Evolutionary conservation across 2,797 vertebrate genomes (phyloP).

Genomic region (Darevskia mixta): DNA sequence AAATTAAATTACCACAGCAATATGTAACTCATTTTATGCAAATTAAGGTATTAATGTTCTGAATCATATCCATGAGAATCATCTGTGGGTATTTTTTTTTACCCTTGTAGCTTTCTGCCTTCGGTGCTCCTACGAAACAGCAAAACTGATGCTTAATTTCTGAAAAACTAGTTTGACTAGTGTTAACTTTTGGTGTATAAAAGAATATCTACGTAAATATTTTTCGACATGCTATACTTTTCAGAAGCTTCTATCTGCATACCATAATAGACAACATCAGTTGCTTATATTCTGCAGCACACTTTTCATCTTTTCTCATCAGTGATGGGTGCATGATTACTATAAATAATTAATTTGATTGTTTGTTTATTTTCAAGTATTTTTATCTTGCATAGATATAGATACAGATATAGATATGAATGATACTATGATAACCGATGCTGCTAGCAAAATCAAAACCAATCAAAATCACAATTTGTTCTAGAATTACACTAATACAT

Average conservation of each 20-base stretch:
- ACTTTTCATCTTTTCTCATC: constrained; percentile 35
- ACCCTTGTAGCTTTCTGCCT: constrained; percentile 81
- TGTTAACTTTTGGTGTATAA: constrained; percentile 57
- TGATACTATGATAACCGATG: neutral
- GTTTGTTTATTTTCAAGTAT: neutral
- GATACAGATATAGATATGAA: too few species aligned
- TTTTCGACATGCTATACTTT: constrained; percentile 60
- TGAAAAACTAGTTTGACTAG: constrained; percentile 55
- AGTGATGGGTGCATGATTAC: constrained; percentile 25
- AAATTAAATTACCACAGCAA: constrained; percentile 93
- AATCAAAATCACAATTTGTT: neutral
- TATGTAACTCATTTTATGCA: constrained; percentile 97
- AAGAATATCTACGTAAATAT: constrained; percentile 63
- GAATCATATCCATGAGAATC: constrained; percentile 86
- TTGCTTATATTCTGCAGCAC: constrained; percentile 36
- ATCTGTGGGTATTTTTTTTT: constrained; percentile 78
- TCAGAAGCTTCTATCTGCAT: constrained; percentile 51
- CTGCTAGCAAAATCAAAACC: neutral
- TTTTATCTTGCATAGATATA: neutral
- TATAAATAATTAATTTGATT: neutral
- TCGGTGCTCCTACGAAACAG: constrained; percentile 70
- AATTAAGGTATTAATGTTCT: constrained; percentile 96
- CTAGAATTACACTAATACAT: neutral
- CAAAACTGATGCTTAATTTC: constrained; percentile 76
- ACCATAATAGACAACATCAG: constrained; percentile 19